Evolutionary conservation across 2,888 invertebrate genomes (phyloP).

Genomic region (Biston betularia): DNA sequence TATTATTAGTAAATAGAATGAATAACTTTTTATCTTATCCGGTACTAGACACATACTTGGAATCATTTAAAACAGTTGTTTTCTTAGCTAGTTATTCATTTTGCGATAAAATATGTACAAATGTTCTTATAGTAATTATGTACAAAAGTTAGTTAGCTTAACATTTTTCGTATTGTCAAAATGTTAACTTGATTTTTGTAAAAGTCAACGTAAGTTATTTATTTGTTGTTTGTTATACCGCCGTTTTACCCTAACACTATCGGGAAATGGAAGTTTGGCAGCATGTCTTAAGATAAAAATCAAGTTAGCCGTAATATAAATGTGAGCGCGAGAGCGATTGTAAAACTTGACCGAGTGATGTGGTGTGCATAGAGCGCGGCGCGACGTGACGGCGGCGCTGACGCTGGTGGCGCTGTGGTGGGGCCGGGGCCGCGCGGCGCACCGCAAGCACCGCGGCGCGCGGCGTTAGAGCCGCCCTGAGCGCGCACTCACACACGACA

Average conservation of each 20-base stretch:
- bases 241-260: not conserved
- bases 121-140: no score
- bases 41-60: not conserved
- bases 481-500: constrained; percentile 48
- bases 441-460: constrained; percentile 86
- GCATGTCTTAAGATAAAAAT: not conserved
- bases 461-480: constrained; percentile 85
- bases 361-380: constrained; percentile 61
- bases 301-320: not conserved
- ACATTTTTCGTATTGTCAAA: no score
- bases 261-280: not conserved
- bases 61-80: not conserved
- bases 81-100: no score
- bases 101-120: no score
- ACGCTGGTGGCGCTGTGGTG: constrained; percentile 75
- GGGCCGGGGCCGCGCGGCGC: constrained; percentile 72
- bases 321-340: not conserved
- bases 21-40: not conserved
- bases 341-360: not conserved
- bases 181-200: no score
- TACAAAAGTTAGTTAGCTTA: no score
- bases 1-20: constrained; percentile 18
- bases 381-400: constrained; percentile 62
- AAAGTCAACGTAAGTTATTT: not conserved
- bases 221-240: no score